Evolutionary conservation across 1,140 invertebrate genomes (phyloP).

Genomic region (Reticulitermes speratus): DNA sequence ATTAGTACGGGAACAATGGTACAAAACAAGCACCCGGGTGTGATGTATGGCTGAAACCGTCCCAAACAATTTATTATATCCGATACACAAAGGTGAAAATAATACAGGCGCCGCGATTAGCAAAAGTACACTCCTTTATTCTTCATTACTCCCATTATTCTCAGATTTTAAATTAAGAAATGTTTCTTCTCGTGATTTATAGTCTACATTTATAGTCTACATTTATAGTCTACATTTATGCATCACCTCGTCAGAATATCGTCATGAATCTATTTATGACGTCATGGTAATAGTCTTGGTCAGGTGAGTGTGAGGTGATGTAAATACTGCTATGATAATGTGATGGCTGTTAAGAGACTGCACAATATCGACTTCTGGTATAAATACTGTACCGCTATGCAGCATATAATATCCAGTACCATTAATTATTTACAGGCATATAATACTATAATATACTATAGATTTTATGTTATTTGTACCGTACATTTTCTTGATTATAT

Average conservation of each 20-base stretch:
- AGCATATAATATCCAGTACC: too few species aligned
- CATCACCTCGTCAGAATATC: background rate
- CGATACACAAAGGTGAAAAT: background rate
- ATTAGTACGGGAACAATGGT: background rate
- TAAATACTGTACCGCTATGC: too few species aligned
- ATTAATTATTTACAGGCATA: too few species aligned
- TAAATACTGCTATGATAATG: too few species aligned
- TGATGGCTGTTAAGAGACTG: too few species aligned
- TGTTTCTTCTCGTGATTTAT: background rate
- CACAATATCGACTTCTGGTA: too few species aligned
- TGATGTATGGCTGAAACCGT: background rate
- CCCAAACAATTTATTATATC: background rate
- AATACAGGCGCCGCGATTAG: background rate
- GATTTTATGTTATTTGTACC: too few species aligned
- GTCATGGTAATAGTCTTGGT: background rate
- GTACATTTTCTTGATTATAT: too few species aligned
- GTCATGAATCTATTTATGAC: background rate
- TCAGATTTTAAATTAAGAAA: background rate
- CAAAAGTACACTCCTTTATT: background rate
- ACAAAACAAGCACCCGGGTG: background rate
- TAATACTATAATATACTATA: too few species aligned
- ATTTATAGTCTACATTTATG: background rate
- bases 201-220: background rate
- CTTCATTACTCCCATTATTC: background rate
- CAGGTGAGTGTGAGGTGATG: background rate